Evolutionary conservation across 2,797 vertebrate genomes (phyloP).

Genomic region (Ptychobarbus kaznakovi): DNA sequence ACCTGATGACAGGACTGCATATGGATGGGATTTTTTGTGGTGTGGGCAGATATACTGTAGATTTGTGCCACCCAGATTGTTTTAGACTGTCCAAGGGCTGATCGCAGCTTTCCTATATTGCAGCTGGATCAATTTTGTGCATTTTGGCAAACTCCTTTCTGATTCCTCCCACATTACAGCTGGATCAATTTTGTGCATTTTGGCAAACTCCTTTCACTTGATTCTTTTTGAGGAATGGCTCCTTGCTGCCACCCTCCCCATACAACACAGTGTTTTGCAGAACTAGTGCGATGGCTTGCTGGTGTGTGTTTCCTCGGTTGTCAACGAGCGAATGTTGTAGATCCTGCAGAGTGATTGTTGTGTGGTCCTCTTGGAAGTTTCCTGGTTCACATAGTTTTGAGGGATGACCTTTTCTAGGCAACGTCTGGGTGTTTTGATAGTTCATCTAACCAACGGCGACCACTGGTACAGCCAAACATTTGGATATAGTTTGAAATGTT

Average conservation of each 20-base stretch:
- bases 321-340: slow-evolving; percentile 8
- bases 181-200: neutral
- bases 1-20: neutral
- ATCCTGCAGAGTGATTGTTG: neutral
- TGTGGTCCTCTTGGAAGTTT: neutral
- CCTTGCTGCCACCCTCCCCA: neutral
- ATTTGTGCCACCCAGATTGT: slow-evolving; percentile 5
- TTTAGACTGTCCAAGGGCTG: neutral
- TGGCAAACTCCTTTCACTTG: slow-evolving; percentile 8
- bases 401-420: slow-evolving; percentile 28
- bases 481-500: neutral
- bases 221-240: neutral
- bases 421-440: neutral
- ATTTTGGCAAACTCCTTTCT: slow-evolving; percentile 12
- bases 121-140: neutral
- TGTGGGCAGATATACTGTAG: neutral
- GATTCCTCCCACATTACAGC: neutral
- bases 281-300: slow-evolving; percentile 12
- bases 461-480: neutral
- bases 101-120: neutral
- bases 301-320: neutral
- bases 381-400: slow-evolving; percentile 27
- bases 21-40: neutral
- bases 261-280: slow-evolving; percentile 1
- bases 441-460: neutral